These are phyloP conservation scores for Hemibagrus wyckioides DNA, from an alignment of 2,113 vertebrate genomes.

Conservation along the genomic window DNA sequence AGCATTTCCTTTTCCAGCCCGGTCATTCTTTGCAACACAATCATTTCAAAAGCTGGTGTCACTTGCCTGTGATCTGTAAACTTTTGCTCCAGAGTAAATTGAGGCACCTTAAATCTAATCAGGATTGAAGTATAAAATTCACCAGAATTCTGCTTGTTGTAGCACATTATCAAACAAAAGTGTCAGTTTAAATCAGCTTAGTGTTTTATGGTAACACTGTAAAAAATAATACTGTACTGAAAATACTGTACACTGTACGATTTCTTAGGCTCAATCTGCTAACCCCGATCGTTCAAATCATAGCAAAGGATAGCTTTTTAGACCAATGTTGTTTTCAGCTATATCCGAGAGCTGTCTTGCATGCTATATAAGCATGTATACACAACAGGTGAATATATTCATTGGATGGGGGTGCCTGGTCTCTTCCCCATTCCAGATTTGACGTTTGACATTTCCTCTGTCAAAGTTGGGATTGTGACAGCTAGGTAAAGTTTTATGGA, in stretches of 20 bases:
- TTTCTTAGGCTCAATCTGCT: not conserved
- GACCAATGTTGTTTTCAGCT: not conserved
- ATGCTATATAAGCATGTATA: not conserved
- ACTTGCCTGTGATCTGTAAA: slow-evolving; percentile 24
- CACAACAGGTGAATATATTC: slow-evolving; percentile 6
- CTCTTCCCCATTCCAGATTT: not conserved
- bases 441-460: too few relatives aligned
- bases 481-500: not conserved
- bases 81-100: slow-evolving; percentile 4
- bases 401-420: not conserved
- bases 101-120: not conserved
- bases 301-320: not conserved
- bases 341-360: not conserved
- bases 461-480: not conserved
- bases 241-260: not conserved
- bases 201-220: not conserved
- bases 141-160: not conserved
- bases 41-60: slow-evolving; percentile 30
- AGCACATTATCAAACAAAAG: not conserved
- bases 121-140: not conserved
- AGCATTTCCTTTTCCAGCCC: not conserved
- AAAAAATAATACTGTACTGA: not conserved
- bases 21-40: not conserved
- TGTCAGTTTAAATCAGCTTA: not conserved
- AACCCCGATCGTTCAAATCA: not conserved